These are phyloP conservation scores for Crepidodera aurea DNA, from an alignment of 2,888 invertebrate genomes.

Conservation along the genomic window DNA sequence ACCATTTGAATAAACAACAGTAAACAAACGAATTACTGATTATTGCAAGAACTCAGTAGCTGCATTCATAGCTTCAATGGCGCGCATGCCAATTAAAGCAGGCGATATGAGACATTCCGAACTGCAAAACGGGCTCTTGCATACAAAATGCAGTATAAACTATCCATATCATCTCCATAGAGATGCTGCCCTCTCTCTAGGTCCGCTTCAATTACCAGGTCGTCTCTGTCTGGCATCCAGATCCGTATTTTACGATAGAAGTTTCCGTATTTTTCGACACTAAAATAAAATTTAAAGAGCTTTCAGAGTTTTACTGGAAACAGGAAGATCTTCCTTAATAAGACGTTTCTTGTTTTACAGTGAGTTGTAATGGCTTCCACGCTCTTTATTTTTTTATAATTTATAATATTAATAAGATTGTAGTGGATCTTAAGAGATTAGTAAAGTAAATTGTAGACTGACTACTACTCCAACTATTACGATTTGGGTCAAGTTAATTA, in stretches of 20 bases:
- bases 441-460: no score
- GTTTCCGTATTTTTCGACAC: constrained; percentile 8
- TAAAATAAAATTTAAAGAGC: constrained; percentile 11
- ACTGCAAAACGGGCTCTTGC: constrained; percentile 54
- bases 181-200: constrained; percentile 19
- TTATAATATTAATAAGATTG: no score
- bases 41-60: constrained; percentile 51
- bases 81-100: constrained; percentile 56
- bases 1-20: constrained; percentile 43
- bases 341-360: not conserved
- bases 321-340: constrained; percentile 2
- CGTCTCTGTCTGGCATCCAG: constrained; percentile 26
- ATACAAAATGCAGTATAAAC: constrained; percentile 53
- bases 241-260: constrained; percentile 13
- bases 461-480: no score
- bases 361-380: no score
- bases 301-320: constrained; percentile 7
- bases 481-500: no score
- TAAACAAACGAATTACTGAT: constrained; percentile 50
- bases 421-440: no score
- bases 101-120: constrained; percentile 52
- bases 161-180: constrained; percentile 41
- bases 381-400: no score
- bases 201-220: constrained; percentile 22
- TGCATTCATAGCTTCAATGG: constrained; percentile 51